Conservation (phyloP, 2,113 vertebrate genomes). For the Amphilophus citrinellus region DNA sequence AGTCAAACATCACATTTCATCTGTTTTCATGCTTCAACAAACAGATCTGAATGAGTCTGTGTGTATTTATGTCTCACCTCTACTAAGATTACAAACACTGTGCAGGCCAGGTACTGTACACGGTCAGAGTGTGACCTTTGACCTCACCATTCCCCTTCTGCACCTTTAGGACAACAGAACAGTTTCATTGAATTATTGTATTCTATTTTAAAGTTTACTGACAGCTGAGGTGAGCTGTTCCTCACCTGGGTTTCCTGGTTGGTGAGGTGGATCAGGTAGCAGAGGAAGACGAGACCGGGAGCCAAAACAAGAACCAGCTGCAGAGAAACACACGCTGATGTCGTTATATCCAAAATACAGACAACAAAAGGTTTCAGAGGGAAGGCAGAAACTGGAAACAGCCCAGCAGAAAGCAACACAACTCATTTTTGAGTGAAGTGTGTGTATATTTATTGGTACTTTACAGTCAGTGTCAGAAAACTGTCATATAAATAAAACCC, state of each 20-base stretch:
- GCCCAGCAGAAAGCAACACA: no score
- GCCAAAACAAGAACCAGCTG: neutral
- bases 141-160: neutral
- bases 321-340: neutral
- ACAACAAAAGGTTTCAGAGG: neutral
- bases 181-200: neutral
- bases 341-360: neutral
- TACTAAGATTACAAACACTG: neutral
- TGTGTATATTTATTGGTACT: no score
- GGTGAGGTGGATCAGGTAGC: neutral
- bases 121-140: neutral
- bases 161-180: neutral
- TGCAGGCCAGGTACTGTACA: neutral
- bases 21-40: neutral
- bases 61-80: neutral
- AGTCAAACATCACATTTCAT: neutral
- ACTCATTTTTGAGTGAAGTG: no score
- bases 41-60: neutral
- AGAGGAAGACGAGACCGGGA: neutral
- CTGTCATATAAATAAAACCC: no score
- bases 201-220: neutral
- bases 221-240: neutral
- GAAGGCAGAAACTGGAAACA: neutral
- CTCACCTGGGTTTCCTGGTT: neutral
- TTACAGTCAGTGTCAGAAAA: no score